Evolutionary conservation across 23 tunicate genomes (phyloP).

Genomic region (Clavelina lepadiformis): DNA sequence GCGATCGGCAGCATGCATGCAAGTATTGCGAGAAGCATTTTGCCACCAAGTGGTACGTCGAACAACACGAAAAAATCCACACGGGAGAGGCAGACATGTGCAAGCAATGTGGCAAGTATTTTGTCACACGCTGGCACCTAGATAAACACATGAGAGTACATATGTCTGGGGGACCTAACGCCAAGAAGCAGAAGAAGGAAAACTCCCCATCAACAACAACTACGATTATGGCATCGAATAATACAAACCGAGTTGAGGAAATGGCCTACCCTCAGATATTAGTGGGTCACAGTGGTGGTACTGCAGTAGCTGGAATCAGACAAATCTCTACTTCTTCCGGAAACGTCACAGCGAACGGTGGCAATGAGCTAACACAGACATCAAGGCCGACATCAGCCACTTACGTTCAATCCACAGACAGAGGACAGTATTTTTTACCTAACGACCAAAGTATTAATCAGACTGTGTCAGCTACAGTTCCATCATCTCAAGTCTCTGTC

Average conservation of each 20-base stretch:
- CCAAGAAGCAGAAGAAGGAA: slow-evolving; percentile 36
- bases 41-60: slow-evolving; percentile 95
- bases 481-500: slow-evolving; percentile 12
- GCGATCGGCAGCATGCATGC: slow-evolving; percentile 67
- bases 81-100: slow-evolving; percentile 96
- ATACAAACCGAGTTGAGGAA: not conserved
- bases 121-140: slow-evolving; percentile 92
- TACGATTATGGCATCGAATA: slow-evolving; percentile 3
- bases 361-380: not conserved
- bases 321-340: not conserved
- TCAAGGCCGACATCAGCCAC: slow-evolving; percentile 4
- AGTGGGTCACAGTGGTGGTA: not conserved
- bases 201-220: slow-evolving; percentile 12
- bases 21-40: slow-evolving; percentile 86
- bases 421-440: slow-evolving; percentile 3
- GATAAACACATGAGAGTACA: slow-evolving; percentile 91
- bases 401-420: slow-evolving; percentile 1
- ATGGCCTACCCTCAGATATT: not conserved
- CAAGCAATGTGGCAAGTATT: slow-evolving; percentile 70
- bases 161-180: slow-evolving; percentile 24
- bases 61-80: slow-evolving; percentile 93
- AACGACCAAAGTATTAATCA: not conserved
- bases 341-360: not conserved
- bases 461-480: not conserved
- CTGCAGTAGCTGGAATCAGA: slow-evolving; percentile 4